phyloP scores from a whole-genome alignment of 2,888 invertebrate genomes.

The Agrenia bidenticulata region DNA sequence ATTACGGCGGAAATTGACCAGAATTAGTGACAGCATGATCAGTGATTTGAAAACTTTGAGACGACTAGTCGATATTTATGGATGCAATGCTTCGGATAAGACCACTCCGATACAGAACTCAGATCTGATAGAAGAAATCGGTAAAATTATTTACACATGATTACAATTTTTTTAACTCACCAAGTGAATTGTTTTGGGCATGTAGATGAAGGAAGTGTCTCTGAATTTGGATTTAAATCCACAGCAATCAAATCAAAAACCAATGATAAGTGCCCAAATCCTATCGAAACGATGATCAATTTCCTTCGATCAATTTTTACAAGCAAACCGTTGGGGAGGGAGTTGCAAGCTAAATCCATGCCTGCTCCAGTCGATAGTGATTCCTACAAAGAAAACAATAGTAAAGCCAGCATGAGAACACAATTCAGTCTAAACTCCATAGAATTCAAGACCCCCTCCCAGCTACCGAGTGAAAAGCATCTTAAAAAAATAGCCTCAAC shows the following conservation, averaged over 20 bases:
- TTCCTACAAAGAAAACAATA: not conserved
- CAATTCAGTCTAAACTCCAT: not conserved
- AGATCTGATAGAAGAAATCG: too few species aligned
- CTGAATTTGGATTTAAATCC: too few species aligned
- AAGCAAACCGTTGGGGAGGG: not conserved
- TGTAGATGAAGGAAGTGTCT: too few species aligned
- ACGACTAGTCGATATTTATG: not conserved
- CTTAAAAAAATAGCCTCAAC: constrained; percentile 2
- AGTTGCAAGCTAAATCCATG: too few species aligned
- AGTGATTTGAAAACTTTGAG: not conserved
- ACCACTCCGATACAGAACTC: not conserved
- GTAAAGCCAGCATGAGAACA: not conserved
- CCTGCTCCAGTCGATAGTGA: too few species aligned
- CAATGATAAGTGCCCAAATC: too few species aligned
- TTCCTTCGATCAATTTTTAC: too few species aligned
- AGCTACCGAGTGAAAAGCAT: constrained; percentile 1
- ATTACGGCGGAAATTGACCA: constrained; percentile 26
- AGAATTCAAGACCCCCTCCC: constrained; percentile 6
- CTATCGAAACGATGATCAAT: too few species aligned
- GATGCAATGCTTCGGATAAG: not conserved
- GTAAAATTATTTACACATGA: too few species aligned
- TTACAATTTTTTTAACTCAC: too few species aligned
- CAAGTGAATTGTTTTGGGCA: not conserved
- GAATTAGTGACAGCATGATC: constrained; percentile 22
- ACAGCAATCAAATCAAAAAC: too few species aligned